These are phyloP conservation scores for Sylvilagus bachmani DNA, from an alignment of 2,113 vertebrate species.

Conservation along the genomic window DNA sequence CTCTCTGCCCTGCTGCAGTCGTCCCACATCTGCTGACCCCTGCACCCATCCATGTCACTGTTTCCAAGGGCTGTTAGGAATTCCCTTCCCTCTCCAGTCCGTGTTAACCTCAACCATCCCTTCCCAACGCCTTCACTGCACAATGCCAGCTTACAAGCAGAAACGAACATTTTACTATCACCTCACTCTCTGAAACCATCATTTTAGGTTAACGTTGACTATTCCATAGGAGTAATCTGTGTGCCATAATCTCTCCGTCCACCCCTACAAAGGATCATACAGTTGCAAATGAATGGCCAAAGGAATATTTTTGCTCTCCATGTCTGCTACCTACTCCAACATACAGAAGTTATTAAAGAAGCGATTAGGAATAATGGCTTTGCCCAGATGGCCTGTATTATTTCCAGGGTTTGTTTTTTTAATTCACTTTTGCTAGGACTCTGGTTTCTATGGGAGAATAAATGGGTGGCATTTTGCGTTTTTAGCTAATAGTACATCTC, in stretches of 20 bases:
- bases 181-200: background rate
- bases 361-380: background rate
- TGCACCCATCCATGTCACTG: background rate
- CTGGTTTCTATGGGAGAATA: background rate
- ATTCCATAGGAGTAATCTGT: background rate
- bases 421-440: background rate
- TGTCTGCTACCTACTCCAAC: background rate
- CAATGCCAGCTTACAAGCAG: background rate
- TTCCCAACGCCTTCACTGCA: background rate
- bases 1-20: background rate
- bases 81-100: background rate
- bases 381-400: constrained; percentile 27
- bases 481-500: background rate
- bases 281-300: background rate
- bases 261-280: background rate
- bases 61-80: background rate
- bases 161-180: background rate
- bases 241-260: background rate
- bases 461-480: background rate
- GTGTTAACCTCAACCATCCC: background rate
- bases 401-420: background rate
- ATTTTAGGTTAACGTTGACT: background rate
- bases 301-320: background rate
- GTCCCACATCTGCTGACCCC: background rate
- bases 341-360: background rate